These are phyloP conservation scores for Ephydatia muelleri DNA, from an alignment of 37 sponge, comb jelly and placozoan species.

Conservation along the genomic window DNA sequence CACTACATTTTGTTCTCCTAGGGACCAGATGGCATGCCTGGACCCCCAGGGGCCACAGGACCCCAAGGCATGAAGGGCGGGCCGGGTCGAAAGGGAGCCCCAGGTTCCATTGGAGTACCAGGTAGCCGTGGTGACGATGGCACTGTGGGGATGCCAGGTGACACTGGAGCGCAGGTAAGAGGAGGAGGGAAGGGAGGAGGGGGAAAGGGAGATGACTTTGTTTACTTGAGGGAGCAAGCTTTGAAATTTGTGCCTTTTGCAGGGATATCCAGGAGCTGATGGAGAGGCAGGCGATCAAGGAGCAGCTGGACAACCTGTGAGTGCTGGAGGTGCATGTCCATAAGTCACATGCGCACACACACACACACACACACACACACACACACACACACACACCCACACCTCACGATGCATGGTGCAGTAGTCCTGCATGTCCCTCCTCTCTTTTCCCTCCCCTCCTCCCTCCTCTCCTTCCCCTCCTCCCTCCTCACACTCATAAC, in stretches of 20 bases:
- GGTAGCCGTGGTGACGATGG: slow-evolving; percentile 65
- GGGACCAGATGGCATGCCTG: slow-evolving; percentile 21
- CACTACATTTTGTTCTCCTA: neutral
- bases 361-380: too few relatives aligned
- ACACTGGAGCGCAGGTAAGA: slow-evolving; percentile 63
- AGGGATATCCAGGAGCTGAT: slow-evolving; percentile 40
- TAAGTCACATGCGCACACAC: neutral
- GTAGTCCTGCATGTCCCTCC: too few relatives aligned
- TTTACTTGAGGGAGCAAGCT: slow-evolving; percentile 5
- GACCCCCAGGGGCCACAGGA: slow-evolving; percentile 30
- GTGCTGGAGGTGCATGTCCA: slow-evolving; percentile 1
- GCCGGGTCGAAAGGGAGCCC: slow-evolving; percentile 36
- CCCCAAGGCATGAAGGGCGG: slow-evolving; percentile 34
- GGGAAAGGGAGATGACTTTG: neutral
- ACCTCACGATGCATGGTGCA: too few relatives aligned
- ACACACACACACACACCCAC: too few relatives aligned
- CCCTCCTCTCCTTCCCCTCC: neutral
- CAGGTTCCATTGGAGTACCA: slow-evolving; percentile 43
- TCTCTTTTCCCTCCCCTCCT: neutral
- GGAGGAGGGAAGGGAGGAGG: neutral
- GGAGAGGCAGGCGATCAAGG: slow-evolving; percentile 54
- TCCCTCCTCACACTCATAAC: too few relatives aligned
- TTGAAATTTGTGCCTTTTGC: neutral
- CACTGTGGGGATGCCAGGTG: slow-evolving; percentile 39
- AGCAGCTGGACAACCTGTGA: slow-evolving; percentile 58